Base-by-base conservation (phyloP, 2,888 invertebrate genomes). In the Scaptomyza tumidula region DNA sequence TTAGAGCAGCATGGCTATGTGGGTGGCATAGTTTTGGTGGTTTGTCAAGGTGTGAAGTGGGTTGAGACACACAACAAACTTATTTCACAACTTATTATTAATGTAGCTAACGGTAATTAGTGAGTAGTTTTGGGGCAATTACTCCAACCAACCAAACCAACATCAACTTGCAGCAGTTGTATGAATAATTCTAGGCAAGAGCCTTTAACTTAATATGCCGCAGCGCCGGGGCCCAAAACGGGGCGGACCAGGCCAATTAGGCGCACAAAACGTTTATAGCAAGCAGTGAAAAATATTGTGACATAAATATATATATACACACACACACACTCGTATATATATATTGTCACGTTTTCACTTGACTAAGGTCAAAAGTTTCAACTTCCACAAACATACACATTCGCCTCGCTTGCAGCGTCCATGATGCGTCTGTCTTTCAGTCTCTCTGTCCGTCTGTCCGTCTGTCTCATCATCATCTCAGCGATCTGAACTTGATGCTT, bases 361-460 rank as follows among this genome's bases (percentile, higher is more conserved):
- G 85, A 72, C 85, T 85, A 87, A 85, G 85, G 85, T 85, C 85
- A 87, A 82, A 85, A 85, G 78, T 82, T 80, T 64, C 56, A 44
- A 9, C 68, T 50, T 27, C 55, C 49, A 31, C 54, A 16, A 41
- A 39, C 14, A 39, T 0, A 37, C 14, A 14, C 14, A 39, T 4
- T 39, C 60, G 27, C 29, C 58, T 45, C 64, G 27, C 29, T 7
- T 49, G 44, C 45, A 33, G 58, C 65, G 60, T 44, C 58, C 57
- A 29, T 45, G 48, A 43, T 48, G 64, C 61, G 24, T 52, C 41
- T 44, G 11, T 52, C 50, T 43, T 10, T 35, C 13, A 2, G 9
- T 29, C 31, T 19, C 24, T 1, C 27, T 14, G n/a, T 31, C 29
- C 14, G 29, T 1, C 27, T 14, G n/a, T 31, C 29, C 14, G 29